Evolutionary conservation across 1,140 invertebrate species (phyloP), one percentile per base, ranked within the genome.

Genomic region (Camponotus vicinus): DNA sequence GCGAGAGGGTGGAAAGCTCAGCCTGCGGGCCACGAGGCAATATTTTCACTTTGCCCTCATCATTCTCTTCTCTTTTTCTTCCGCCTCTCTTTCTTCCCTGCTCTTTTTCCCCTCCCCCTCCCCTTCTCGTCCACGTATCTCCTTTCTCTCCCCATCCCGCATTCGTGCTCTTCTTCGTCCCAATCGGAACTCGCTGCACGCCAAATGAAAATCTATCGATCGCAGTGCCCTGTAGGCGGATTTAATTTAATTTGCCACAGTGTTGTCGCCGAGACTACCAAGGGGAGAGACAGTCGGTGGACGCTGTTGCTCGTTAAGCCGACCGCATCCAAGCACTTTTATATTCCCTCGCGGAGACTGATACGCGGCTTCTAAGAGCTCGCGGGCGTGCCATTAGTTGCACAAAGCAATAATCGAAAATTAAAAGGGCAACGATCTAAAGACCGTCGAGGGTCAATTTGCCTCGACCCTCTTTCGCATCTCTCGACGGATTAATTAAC

Each of bases 141-240:
- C 34, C 21, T 6, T 9, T 52, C 7, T 61, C 49, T 42, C 18
- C 57, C 63, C 27, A 21, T 15, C 86, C 27, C 64, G n/a, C 49
- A 49, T 59, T 82, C 63, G 55, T 67, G 85, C 32, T 75, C 40
- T 70, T 66, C 42, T 57, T 64, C 61, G 61, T 70, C n/a, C 84
- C 63, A 86, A 90, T 88, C 86, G 86, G 49, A 88, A 76, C 87
- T 63, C 82, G 82, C 75, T 49, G 84, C 88, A 79, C 88, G 86
- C 80, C 86, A 91, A 92, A 92, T 92, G 91, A 91, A 92, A 92
- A 92, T 91, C 90, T 92, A 92, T 92, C 83, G 91, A 90, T 92
- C 89, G 89, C 64, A 34, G 80, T 86, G 80, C 79, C 63, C 88
- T 88, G 88, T 90, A 90, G 91, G 88, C 91, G 89, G 89, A 90